phyloP scores from a whole-genome alignment of 2,888 invertebrate species.

The Tolmerus cingulatus region DNA sequence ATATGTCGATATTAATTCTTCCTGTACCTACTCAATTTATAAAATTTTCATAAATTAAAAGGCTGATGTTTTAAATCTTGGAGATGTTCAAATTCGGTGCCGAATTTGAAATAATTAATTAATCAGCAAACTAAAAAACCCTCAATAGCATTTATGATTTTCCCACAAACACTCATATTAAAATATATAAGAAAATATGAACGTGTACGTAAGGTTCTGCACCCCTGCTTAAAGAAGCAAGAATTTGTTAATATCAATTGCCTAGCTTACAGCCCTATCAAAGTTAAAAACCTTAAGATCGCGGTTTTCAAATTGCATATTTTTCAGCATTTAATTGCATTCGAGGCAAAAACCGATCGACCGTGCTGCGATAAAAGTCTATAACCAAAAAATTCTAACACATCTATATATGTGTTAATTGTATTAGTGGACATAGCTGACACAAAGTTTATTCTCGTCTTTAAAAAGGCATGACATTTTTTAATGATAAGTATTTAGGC shows the following conservation, averaged over 20 bases:
- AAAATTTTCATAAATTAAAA: too few species aligned
- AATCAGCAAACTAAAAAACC: too few species aligned
- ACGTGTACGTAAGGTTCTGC: background rate
- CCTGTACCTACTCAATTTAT: too few species aligned
- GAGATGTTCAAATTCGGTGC: too few species aligned
- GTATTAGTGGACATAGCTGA: background rate
- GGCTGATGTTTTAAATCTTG: too few species aligned
- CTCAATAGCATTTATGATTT: too few species aligned
- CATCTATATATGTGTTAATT: background rate
- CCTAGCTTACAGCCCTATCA: background rate
- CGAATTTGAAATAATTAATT: too few species aligned
- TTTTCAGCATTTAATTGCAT: background rate
- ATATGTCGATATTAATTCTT: too few species aligned
- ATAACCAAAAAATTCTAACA: background rate
- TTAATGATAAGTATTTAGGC: background rate
- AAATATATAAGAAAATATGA: background rate
- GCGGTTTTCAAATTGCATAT: background rate
- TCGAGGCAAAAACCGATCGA: background rate
- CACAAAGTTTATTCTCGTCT: background rate
- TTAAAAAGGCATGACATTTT: background rate
- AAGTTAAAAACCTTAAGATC: background rate
- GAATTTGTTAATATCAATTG: background rate
- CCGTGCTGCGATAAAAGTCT: background rate
- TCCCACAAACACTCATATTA: background rate
- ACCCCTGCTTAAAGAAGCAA: background rate